phyloP scores from a whole-genome alignment of 2,797 vertebrate species.

The Fistularia tabacaria region DNA sequence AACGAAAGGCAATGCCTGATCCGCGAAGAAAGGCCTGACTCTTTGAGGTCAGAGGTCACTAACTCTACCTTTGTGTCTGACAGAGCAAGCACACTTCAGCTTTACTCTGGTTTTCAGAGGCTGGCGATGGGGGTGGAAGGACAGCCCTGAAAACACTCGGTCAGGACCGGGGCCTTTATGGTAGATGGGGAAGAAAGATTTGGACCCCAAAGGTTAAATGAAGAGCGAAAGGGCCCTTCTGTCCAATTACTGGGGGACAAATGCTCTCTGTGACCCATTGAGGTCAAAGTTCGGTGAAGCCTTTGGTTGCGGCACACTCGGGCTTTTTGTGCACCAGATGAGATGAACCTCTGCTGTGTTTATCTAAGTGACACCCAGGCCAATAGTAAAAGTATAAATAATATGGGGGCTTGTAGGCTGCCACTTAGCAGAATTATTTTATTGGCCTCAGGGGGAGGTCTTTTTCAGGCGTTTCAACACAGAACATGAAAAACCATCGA shows the following conservation, averaged over 20 bases:
- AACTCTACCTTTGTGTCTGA: constrained; percentile 80
- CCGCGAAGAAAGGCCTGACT: constrained; percentile 76
- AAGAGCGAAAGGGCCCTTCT: constrained; percentile 83
- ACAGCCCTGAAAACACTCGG: constrained; percentile 80
- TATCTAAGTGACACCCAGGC: constrained; percentile 76
- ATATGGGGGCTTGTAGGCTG: constrained; percentile 63
- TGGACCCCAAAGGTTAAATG: constrained; percentile 80
- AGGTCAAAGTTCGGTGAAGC: constrained; percentile 75
- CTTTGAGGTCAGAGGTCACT: constrained; percentile 79
- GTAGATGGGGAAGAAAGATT: constrained; percentile 67
- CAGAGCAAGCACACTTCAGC: constrained; percentile 82
- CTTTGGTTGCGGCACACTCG: constrained; percentile 78
- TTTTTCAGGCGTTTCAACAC: neutral
- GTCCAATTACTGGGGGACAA: constrained; percentile 83
- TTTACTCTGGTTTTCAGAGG: constrained; percentile 81
- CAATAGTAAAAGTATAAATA: constrained; percentile 75
- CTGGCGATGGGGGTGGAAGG: constrained; percentile 75
- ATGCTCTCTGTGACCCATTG: constrained; percentile 74
- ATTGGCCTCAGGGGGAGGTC: constrained; percentile 41
- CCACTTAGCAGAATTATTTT: constrained; percentile 77
- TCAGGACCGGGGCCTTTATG: constrained; percentile 78
- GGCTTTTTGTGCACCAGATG: constrained; percentile 76
- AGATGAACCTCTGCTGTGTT: constrained; percentile 82
- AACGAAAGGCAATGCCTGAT: constrained; percentile 74
- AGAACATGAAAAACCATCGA: neutral